phyloP scores from a whole-genome alignment of 2,113 vertebrate genomes.

The human (Homo sapiens) region GRCh38 chr3:82022001-82022500 shows the following conservation, averaged over 20 bases:
- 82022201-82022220: conserved; percentile 41
- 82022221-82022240: conserved; percentile 3
- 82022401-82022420: conserved; percentile 44
- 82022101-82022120: conserved; percentile 12
- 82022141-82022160: background rate
- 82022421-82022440: background rate
- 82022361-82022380: conserved; percentile 45
- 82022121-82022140: conserved; percentile 8
- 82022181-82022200: conserved; percentile 56
- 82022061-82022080: background rate
- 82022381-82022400: conserved; percentile 54
- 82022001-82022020: background rate
- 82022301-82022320: conserved; percentile 51
- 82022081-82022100: background rate
- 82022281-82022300: conserved; percentile 1
- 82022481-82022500: background rate
- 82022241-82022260: background rate
- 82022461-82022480: conserved; percentile 48
- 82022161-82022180: conserved; percentile 32
- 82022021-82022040: background rate
- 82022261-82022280: conserved; percentile 34
- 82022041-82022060: background rate
- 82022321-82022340: conserved; percentile 49
- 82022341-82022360: conserved; percentile 38
- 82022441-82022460: conserved; percentile 13